phyloP scores from a whole-genome alignment of 1,140 invertebrate species.

The Idris sp. region DNA sequence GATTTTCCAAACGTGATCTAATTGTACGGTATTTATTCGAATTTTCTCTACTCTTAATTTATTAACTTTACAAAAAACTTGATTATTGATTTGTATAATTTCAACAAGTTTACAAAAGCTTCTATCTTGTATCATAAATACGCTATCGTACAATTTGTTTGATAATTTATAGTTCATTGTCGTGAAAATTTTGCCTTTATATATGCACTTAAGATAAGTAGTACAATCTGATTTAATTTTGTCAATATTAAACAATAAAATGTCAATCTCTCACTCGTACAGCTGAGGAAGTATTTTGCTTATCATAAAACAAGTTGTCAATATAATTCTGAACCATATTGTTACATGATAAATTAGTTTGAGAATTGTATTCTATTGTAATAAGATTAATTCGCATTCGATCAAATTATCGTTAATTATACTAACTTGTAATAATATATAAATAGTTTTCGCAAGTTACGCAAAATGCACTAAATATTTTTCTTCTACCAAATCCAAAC shows the following conservation, averaged over 20 bases:
- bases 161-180: constrained; percentile 7
- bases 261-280: too few species aligned
- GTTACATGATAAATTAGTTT: too few species aligned
- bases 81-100: too few species aligned
- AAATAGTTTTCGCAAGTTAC: not conserved
- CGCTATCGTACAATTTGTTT: constrained; percentile 19
- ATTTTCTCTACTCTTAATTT: not conserved
- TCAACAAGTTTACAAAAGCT: constrained; percentile 1
- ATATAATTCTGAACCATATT: too few species aligned
- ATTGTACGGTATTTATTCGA: not conserved
- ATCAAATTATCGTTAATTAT: constrained; percentile 39
- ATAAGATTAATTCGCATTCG: constrained; percentile 36
- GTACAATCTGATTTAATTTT: too few species aligned
- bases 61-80: too few species aligned
- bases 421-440: constrained; percentile 22
- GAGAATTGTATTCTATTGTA: too few species aligned
- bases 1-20: not conserved
- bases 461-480: not conserved
- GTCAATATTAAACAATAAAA: too few species aligned
- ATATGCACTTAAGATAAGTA: constrained; percentile 11
- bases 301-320: too few species aligned
- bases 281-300: too few species aligned
- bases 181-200: constrained; percentile 7
- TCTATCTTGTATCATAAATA: constrained; percentile 10
- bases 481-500: not conserved